phyloP scores from a whole-genome alignment of 2,888 invertebrate genomes.

The Eumerus sabulonum region DNA sequence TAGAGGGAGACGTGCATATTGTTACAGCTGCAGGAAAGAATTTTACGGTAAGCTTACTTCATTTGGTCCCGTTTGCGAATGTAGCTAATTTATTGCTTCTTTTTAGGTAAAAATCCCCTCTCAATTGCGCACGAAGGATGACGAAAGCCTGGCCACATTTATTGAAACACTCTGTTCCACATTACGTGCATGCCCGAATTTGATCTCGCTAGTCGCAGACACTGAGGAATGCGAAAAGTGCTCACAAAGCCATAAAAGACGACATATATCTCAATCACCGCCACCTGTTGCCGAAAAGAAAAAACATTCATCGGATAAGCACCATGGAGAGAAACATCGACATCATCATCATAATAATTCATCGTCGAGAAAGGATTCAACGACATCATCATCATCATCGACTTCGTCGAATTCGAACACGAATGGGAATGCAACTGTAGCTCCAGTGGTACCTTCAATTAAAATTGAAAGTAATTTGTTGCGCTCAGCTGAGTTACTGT shows the following conservation, averaged over 20 bases:
- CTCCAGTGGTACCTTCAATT: conserved; percentile 56
- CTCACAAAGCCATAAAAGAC: conserved; percentile 74
- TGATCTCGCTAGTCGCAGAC: conserved; percentile 77
- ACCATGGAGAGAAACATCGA: conserved; percentile 46
- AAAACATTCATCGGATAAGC: conserved; percentile 59
- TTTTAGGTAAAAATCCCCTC: conserved; percentile 78
- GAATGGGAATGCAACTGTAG: conserved; percentile 31
- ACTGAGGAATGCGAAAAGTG: conserved; percentile 79
- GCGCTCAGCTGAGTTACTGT: conserved; percentile 70
- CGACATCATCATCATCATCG: conserved; percentile 45
- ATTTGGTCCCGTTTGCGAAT: not conserved
- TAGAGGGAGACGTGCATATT: conserved; percentile 79
- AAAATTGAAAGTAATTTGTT: conserved; percentile 62
- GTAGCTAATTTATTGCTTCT: not conserved
- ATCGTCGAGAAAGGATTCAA: conserved; percentile 57
- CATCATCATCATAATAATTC: conserved; percentile 70
- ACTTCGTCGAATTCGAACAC: conserved; percentile 49
- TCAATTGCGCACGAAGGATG: conserved; percentile 77
- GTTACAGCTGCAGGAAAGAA: conserved; percentile 79
- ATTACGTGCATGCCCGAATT: conserved; percentile 78
- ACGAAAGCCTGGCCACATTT: conserved; percentile 77
- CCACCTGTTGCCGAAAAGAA: conserved; percentile 75
- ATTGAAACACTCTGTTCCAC: conserved; percentile 77
- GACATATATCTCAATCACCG: conserved; percentile 73
- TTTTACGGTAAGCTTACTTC: conserved; percentile 76